A percentile compares a stretch with the other conserved stretches of the same genome.
phyloP scores from a whole-genome alignment of 2,888 invertebrate genomes.

The Lacanobia oleracea region DNA sequence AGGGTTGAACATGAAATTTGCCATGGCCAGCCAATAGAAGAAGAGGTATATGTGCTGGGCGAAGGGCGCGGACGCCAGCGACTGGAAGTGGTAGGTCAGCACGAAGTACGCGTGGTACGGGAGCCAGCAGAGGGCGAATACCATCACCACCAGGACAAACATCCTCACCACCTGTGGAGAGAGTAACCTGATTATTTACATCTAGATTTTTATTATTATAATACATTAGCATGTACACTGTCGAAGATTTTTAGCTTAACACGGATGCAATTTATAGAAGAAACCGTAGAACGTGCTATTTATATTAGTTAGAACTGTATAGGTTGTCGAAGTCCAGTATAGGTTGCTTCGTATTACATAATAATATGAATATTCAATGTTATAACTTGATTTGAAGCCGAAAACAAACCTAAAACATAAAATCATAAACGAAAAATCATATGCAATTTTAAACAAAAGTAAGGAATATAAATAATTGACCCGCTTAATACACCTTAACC shows the following conservation, averaged over 20 bases:
- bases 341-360: too few species aligned
- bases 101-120: constrained; percentile 97
- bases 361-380: too few species aligned
- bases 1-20: constrained; percentile 97
- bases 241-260: too few species aligned
- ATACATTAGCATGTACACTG: too few species aligned
- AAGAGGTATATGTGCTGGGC: constrained; percentile 96
- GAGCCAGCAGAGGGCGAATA: constrained; percentile 96
- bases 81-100: constrained; percentile 91
- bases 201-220: not conserved
- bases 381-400: too few species aligned
- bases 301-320: too few species aligned
- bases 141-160: constrained; percentile 96
- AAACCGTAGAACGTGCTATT: too few species aligned
- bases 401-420: too few species aligned
- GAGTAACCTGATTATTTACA: constrained; percentile 6
- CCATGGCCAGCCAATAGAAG: constrained; percentile 98
- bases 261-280: not conserved
- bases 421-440: too few species aligned
- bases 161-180: constrained; percentile 94
- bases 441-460: too few species aligned
- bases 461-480: not conserved
- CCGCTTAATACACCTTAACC: not conserved
- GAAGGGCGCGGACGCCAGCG: constrained; percentile 92
- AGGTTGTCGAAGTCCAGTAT: too few species aligned